Percentiles rank a stretch among this genome's conserved stretches.
Conservation (phyloP, 2,888 invertebrate genomes). For the Lampropteryx suffumata region DNA sequence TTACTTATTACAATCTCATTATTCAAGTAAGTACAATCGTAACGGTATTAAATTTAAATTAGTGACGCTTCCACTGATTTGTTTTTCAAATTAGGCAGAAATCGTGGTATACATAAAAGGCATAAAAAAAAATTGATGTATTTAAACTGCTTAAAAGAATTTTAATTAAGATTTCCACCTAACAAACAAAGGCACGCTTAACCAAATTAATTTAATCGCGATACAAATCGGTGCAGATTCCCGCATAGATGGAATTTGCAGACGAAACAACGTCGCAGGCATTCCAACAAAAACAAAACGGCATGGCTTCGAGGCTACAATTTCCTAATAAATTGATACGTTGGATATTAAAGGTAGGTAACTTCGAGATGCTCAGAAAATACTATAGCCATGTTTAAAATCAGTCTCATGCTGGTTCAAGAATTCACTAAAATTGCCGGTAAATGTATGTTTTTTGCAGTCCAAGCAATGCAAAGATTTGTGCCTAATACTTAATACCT, state of each 20-base stretch:
- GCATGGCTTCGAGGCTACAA: constrained; percentile 33
- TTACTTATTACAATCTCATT: too few relatives aligned
- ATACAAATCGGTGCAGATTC: constrained; percentile 41
- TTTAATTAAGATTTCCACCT: constrained; percentile 31
- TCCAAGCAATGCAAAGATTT: too few relatives aligned
- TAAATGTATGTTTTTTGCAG: too few relatives aligned
- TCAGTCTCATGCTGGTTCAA: neutral
- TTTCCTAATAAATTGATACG: constrained; percentile 18
- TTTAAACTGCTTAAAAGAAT: constrained; percentile 7
- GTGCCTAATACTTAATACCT: too few relatives aligned
- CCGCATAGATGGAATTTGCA: constrained; percentile 60
- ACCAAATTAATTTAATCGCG: constrained; percentile 23
- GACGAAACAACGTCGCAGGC: constrained; percentile 52
- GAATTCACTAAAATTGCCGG: too few relatives aligned
- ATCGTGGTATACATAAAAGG: too few relatives aligned
- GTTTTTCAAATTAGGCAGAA: too few relatives aligned
- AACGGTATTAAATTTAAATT: too few relatives aligned
- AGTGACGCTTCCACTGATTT: too few relatives aligned
- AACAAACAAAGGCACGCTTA: constrained; percentile 22
- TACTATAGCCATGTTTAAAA: neutral
- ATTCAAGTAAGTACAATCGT: too few relatives aligned
- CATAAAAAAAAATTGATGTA: too few relatives aligned
- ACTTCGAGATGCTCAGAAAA: neutral
- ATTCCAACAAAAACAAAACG: constrained; percentile 48
- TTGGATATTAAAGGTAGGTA: neutral